These are phyloP conservation scores for Nephrocerus scutellatus DNA, from an alignment of 2,888 invertebrate genomes.

Conservation along the genomic window DNA sequence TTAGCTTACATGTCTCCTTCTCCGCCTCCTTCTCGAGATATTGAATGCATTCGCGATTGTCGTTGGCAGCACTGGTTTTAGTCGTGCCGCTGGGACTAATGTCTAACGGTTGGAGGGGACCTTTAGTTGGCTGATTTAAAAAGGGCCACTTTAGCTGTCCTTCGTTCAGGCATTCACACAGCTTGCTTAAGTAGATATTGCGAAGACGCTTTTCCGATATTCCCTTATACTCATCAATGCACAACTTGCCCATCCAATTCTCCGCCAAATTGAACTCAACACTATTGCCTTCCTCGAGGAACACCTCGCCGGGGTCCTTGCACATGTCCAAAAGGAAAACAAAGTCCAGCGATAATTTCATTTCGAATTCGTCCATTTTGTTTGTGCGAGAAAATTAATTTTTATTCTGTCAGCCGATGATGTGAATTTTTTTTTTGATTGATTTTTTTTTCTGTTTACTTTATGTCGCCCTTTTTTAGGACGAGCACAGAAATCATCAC, in stretches of 20 bases:
- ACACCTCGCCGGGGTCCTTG: conserved; percentile 25
- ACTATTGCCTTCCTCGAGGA: conserved; percentile 21
- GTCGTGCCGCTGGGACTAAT: conserved; percentile 17
- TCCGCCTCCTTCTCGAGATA: too few species aligned
- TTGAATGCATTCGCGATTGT: too few species aligned
- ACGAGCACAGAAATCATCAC: conserved; percentile 25
- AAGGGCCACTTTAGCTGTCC: conserved; percentile 31
- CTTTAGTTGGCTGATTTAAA: conserved; percentile 20
- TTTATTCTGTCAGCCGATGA: too few species aligned
- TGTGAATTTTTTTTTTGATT: too few species aligned
- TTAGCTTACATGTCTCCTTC: too few species aligned
- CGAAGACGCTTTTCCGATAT: conserved; percentile 30
- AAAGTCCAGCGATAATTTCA: conserved; percentile 30
- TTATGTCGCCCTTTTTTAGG: conserved; percentile 17
- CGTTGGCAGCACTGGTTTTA: neutral
- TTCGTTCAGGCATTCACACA: conserved; percentile 31
- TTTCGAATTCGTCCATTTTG: too few species aligned
- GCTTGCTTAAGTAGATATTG: conserved; percentile 33
- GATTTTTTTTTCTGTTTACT: conserved; percentile 9
- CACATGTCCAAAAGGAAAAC: conserved; percentile 27
- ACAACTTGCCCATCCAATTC: conserved; percentile 33
- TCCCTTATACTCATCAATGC: conserved; percentile 24
- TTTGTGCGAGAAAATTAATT: too few species aligned
- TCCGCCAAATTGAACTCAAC: conserved; percentile 23
- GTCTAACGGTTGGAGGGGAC: conserved; percentile 23